Evolutionary conservation across 2,888 invertebrate genomes (phyloP).

Genomic region (Drosophila mercatorum): DNA sequence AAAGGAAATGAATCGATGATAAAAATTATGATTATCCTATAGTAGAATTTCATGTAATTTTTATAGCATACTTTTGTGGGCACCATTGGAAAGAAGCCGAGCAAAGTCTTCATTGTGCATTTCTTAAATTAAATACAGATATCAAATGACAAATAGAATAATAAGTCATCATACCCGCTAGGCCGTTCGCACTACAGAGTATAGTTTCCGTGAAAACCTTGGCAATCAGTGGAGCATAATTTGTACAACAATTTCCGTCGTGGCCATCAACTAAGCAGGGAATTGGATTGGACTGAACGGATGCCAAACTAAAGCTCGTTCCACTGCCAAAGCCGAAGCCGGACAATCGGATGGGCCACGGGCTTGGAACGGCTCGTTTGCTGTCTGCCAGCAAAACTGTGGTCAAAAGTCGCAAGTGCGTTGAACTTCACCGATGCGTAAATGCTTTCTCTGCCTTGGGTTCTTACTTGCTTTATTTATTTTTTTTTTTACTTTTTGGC

Average conservation of each 20-base stretch:
- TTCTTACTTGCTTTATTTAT: neutral
- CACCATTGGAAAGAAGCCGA: neutral
- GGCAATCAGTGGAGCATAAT: constrained; percentile 67
- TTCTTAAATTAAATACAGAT: neutral
- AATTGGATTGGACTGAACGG: constrained; percentile 32
- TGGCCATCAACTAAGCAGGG: constrained; percentile 26
- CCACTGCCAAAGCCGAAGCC: constrained; percentile 4
- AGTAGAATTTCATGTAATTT: neutral
- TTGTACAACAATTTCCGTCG: constrained; percentile 67
- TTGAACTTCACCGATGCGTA: constrained; percentile 64
- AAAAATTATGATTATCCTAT: neutral
- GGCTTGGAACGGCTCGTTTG: constrained; percentile 10
- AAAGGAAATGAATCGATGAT: neutral
- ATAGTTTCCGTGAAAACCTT: constrained; percentile 33
- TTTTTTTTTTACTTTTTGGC: constrained; percentile 5
- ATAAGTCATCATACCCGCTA: neutral
- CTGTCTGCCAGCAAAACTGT: constrained; percentile 36
- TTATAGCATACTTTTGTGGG: constrained; percentile 5
- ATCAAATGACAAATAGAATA: neutral
- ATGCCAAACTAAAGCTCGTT: constrained; percentile 25
- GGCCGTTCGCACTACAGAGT: neutral
- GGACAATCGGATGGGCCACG: neutral
- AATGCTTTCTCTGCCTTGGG: constrained; percentile 54
- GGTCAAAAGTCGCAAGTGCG: constrained; percentile 71
- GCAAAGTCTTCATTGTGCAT: no score